Conservation (phyloP, 2,888 invertebrate species). For the Sphinx pinastri region DNA sequence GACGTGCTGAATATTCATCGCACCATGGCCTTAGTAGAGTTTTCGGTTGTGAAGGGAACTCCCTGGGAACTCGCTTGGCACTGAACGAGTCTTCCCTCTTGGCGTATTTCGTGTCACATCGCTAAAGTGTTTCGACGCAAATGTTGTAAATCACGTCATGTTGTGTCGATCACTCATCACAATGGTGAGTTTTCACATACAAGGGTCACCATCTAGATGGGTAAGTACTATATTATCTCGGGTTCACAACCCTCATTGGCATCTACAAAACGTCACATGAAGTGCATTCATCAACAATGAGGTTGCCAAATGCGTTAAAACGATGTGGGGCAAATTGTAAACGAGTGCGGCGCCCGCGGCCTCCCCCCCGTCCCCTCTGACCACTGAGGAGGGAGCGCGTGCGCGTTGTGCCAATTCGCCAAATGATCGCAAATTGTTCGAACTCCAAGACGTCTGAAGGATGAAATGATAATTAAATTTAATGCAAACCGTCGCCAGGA, state of each 20-base stretch:
- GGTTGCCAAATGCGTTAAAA: constrained; percentile 17
- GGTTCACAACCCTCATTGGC: not conserved
- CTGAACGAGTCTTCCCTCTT: too few relatives aligned
- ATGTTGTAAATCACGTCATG: too few relatives aligned
- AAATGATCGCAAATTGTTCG: constrained; percentile 33
- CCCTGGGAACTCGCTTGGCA: too few relatives aligned
- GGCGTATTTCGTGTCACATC: too few relatives aligned
- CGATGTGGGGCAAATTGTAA: constrained; percentile 21
- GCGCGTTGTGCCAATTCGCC: constrained; percentile 31
- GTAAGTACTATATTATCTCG: too few relatives aligned
- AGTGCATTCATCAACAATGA: not conserved
- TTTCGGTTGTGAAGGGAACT: not conserved
- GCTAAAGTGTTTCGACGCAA: too few relatives aligned
- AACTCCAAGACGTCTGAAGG: constrained; percentile 22
- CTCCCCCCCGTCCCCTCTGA: not conserved
- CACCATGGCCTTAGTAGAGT: not conserved
- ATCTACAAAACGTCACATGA: too few relatives aligned
- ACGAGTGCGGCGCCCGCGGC: constrained; percentile 23
- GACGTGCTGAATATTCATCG: not conserved
- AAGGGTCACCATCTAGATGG: too few relatives aligned
- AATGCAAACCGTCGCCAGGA: not conserved
- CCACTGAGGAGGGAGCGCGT: constrained; percentile 31
- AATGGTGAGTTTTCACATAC: too few relatives aligned
- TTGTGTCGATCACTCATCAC: too few relatives aligned
- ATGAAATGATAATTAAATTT: constrained; percentile 22